Conservation (phyloP, 2,888 invertebrate species). For the Microctonus aethiopoides region DNA sequence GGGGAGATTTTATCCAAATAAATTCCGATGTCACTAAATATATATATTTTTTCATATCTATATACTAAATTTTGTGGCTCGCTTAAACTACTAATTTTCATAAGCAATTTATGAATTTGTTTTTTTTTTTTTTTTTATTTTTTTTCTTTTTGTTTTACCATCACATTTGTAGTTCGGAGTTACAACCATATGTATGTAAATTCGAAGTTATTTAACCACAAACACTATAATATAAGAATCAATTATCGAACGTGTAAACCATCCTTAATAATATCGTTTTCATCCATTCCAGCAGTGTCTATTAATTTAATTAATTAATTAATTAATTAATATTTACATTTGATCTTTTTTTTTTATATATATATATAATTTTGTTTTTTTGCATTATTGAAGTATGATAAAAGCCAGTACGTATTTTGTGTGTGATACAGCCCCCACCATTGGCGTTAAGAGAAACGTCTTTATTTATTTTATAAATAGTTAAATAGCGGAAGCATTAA, state of each 20-base stretch:
- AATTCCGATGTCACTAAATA: neutral
- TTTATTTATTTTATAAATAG: neutral
- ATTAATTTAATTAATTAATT: neutral
- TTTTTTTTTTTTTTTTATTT: neutral
- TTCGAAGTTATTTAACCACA: slow-evolving; percentile 6
- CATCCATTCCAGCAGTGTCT: neutral
- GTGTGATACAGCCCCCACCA: neutral
- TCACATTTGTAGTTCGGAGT: slow-evolving; percentile 27
- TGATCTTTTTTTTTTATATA: neutral
- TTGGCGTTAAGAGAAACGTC: slow-evolving; percentile 1
- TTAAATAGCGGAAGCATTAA: slow-evolving; percentile 19
- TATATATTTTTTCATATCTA: neutral
- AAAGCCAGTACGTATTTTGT: slow-evolving; percentile 5
- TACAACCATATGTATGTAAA: slow-evolving; percentile 29
- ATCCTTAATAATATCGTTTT: slow-evolving; percentile 7
- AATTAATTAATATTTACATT: slow-evolving; percentile 7
- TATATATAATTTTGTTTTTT: neutral
- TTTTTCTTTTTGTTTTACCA: slow-evolving; percentile 14
- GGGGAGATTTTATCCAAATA: neutral
- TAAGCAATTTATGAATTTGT: slow-evolving; percentile 25
- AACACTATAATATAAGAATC: neutral
- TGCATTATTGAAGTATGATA: slow-evolving; percentile 18
- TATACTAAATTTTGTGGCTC: slow-evolving; percentile 9
- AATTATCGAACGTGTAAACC: slow-evolving; percentile 1
- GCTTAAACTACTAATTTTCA: slow-evolving; percentile 21